These are phyloP conservation scores for Megaleporinus macrocephalus DNA, from an alignment of 2,113 vertebrate species.

Conservation along the genomic window DNA sequence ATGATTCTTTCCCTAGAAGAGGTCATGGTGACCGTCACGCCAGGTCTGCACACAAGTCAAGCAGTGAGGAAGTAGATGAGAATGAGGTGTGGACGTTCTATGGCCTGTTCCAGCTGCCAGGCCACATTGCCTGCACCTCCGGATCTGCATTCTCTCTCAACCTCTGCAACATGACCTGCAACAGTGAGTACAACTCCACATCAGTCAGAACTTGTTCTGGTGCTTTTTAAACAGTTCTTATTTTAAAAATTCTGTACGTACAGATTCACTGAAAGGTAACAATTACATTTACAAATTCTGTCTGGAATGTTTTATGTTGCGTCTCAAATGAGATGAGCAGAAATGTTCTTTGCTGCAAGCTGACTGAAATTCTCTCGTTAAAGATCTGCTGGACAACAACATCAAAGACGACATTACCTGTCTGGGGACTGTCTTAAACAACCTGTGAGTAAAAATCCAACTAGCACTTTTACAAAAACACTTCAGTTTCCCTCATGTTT, in stretches of 20 bases:
- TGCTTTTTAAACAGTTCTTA: too few species aligned
- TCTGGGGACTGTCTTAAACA: slow-evolving; percentile 39
- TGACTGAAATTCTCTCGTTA: not conserved
- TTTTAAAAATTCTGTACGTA: too few species aligned
- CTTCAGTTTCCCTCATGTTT: too few species aligned
- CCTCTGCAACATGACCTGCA: slow-evolving; percentile 61
- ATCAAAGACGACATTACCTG: slow-evolving; percentile 63
- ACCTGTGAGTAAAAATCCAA: slow-evolving; percentile 37
- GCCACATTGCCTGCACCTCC: slow-evolving; percentile 53
- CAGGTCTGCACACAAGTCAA: not conserved
- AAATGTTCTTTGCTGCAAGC: too few species aligned
- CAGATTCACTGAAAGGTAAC: too few species aligned
- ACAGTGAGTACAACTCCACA: slow-evolving; percentile 52
- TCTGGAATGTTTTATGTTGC: too few species aligned
- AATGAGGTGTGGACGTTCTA: slow-evolving; percentile 34
- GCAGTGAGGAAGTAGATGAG: not conserved
- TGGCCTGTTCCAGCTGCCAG: slow-evolving; percentile 70
- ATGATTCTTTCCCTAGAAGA: not conserved
- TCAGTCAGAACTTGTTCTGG: too few species aligned
- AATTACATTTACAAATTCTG: too few species aligned
- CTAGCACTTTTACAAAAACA: too few species aligned
- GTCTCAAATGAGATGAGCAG: too few species aligned
- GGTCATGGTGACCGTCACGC: not conserved
- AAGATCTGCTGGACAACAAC: slow-evolving; percentile 63
- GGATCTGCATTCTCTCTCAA: slow-evolving; percentile 11